Evolutionary conservation across 2,797 vertebrate species (phyloP).

Genomic region (Onychomys arenicola): DNA sequence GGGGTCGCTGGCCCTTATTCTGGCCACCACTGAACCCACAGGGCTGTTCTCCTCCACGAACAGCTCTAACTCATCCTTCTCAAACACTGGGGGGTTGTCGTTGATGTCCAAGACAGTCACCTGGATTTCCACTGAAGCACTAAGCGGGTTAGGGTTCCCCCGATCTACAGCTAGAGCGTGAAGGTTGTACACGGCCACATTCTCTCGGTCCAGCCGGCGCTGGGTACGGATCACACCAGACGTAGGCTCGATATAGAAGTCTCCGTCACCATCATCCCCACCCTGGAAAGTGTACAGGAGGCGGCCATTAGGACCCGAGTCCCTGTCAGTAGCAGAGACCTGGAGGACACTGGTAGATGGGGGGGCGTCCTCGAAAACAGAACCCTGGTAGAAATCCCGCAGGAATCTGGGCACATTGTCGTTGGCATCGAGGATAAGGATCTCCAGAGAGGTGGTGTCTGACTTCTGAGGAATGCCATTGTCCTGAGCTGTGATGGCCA

Average conservation of each 20-base stretch:
- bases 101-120: constrained; percentile 96
- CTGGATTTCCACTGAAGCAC: constrained; percentile 93
- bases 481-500: constrained; percentile 96
- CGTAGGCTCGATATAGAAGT: constrained; percentile 95
- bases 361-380: constrained; percentile 94
- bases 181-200: constrained; percentile 94
- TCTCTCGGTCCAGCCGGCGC: constrained; percentile 96
- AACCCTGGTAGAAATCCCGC: constrained; percentile 94
- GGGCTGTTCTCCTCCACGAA: constrained; percentile 95
- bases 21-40: constrained; percentile 95
- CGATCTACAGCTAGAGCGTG: constrained; percentile 95
- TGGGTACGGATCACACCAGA: constrained; percentile 96
- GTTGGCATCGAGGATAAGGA: constrained; percentile 95
- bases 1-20: constrained; percentile 93
- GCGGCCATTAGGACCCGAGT: constrained; percentile 94
- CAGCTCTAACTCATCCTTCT: constrained; percentile 95
- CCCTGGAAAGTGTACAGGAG: constrained; percentile 95
- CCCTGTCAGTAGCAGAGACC: constrained; percentile 95
- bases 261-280: constrained; percentile 96
- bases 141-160: constrained; percentile 92
- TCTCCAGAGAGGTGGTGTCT: constrained; percentile 97
- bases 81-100: constrained; percentile 97
- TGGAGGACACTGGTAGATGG: constrained; percentile 95
- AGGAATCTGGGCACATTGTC: constrained; percentile 95
- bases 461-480: constrained; percentile 98